phyloP scores from a whole-genome alignment of 2,888 invertebrate species.

The Pharmacophagus antenor region DNA sequence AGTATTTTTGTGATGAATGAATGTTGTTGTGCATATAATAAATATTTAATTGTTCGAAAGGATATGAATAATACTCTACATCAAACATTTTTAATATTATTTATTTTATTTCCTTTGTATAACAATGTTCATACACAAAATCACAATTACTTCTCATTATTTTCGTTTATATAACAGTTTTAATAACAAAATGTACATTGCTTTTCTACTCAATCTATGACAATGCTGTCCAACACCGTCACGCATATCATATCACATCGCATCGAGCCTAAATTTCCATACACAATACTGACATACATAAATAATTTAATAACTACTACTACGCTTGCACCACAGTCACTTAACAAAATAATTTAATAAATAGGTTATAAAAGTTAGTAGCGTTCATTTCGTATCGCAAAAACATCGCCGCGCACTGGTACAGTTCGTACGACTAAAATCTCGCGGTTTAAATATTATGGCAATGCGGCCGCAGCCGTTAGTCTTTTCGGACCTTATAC shows the following conservation, averaged over 20 bases:
- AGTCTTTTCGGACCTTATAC: constrained; percentile 69
- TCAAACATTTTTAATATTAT: constrained; percentile 55
- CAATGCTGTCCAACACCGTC: constrained; percentile 54
- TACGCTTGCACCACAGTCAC: constrained; percentile 71
- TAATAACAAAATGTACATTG: constrained; percentile 55
- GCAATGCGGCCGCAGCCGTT: constrained; percentile 70
- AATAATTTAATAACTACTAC: constrained; percentile 76
- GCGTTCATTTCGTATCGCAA: constrained; percentile 59
- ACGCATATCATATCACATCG: constrained; percentile 57
- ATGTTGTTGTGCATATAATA: too few species aligned
- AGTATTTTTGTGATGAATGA: too few species aligned
- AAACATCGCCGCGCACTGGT: constrained; percentile 47
- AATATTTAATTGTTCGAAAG: neutral
- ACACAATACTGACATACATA: constrained; percentile 75
- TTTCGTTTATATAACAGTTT: constrained; percentile 47
- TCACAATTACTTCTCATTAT: constrained; percentile 60
- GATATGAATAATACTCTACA: constrained; percentile 35
- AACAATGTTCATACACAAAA: constrained; percentile 64
- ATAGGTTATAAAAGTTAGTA: constrained; percentile 60
- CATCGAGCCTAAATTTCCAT: constrained; percentile 61
- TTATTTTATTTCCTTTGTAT: constrained; percentile 60
- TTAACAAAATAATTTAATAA: constrained; percentile 75
- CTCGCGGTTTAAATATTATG: constrained; percentile 66
- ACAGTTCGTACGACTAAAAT: constrained; percentile 33
- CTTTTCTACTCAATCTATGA: constrained; percentile 47